phyloP scores from a whole-genome alignment of 2,113 vertebrate species.

The Guaruba guarouba region DNA sequence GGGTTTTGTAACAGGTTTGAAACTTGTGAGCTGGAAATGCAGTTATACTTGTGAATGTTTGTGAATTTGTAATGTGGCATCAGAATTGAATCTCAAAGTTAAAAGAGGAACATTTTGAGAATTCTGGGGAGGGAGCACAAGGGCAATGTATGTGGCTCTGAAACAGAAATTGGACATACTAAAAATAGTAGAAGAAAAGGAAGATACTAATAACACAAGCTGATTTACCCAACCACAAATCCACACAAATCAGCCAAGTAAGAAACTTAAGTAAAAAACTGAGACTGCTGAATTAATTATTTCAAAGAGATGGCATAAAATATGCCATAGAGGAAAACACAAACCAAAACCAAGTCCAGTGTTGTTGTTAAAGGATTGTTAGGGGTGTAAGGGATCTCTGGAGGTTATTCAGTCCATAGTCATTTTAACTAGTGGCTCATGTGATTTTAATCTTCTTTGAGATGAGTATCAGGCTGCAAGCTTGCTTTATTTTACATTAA shows the following conservation, averaged over 20 bases:
- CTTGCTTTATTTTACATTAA: background rate
- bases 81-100: background rate
- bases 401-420: background rate
- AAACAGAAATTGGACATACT: background rate
- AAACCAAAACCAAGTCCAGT: background rate
- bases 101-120: background rate
- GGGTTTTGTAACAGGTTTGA: background rate
- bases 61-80: background rate
- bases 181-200: background rate
- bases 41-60: background rate
- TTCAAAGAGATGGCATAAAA: background rate
- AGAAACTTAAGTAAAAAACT: background rate
- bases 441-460: background rate
- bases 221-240: background rate
- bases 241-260: background rate
- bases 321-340: background rate
- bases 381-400: too few relatives aligned
- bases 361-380: too few relatives aligned
- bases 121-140: background rate
- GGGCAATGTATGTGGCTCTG: accelerated
- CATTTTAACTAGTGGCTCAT: background rate
- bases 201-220: background rate
- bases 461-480: background rate
- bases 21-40: background rate
- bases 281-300: background rate